A percentile compares a stretch with the other conserved stretches of the same genome.
These are phyloP conservation scores for Anoplius nigerrimus DNA, from an alignment of 2,888 invertebrate species.

Conservation along the genomic window DNA sequence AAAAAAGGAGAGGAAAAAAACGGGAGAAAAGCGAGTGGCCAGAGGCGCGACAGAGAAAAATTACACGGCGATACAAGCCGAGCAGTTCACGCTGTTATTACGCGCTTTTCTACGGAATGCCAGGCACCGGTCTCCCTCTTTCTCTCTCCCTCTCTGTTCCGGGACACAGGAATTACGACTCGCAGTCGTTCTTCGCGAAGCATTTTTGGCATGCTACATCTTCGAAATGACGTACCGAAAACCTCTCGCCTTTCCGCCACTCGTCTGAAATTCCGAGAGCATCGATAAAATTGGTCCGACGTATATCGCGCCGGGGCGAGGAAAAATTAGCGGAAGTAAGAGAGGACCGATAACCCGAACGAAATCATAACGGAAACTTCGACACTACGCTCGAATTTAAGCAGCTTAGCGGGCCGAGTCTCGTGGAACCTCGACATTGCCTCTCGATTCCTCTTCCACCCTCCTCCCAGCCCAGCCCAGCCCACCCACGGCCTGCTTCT, in stretches of 20 bases:
- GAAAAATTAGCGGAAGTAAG: too few species aligned
- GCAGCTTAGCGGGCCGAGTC: too few species aligned
- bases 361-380: too few species aligned
- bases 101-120: constrained; percentile 35
- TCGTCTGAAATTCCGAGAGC: too few species aligned
- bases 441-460: neutral
- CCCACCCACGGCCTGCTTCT: constrained; percentile 22
- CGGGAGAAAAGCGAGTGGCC: constrained; percentile 6
- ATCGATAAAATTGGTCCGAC: neutral
- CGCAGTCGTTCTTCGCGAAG: constrained; percentile 28
- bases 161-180: constrained; percentile 33
- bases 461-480: neutral
- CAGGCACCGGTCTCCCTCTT: constrained; percentile 27
- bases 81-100: constrained; percentile 45
- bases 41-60: constrained; percentile 47
- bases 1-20: constrained; percentile 26
- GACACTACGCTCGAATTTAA: too few species aligned
- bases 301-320: too few species aligned
- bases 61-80: constrained; percentile 27
- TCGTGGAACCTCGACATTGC: neutral
- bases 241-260: too few species aligned
- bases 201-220: constrained; percentile 2
- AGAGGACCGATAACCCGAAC: too few species aligned
- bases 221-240: too few species aligned
- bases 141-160: too few species aligned